These are phyloP conservation scores for Neolamprologus longior DNA, from an alignment of 2,113 vertebrate species.

Conservation along the genomic window DNA sequence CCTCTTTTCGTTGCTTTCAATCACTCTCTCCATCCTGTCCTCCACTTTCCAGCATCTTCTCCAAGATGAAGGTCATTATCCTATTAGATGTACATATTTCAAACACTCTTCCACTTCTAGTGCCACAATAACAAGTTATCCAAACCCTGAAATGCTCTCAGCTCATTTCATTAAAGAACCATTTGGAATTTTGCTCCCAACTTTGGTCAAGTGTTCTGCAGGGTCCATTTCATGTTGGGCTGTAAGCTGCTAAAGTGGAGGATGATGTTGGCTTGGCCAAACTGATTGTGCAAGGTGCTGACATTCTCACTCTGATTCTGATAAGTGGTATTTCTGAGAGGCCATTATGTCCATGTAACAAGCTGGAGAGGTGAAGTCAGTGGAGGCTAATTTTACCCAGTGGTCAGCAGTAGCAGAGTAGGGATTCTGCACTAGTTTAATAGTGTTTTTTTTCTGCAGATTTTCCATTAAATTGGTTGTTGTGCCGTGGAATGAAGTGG, in stretches of 20 bases:
- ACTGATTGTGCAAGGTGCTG: slow-evolving; percentile 3
- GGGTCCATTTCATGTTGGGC: neutral
- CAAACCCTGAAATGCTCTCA: neutral
- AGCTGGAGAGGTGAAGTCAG: neutral
- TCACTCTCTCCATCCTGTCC: neutral
- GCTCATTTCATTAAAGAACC: slow-evolving; percentile 36
- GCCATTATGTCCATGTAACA: neutral
- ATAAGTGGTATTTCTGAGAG: neutral
- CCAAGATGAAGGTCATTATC: slow-evolving; percentile 11
- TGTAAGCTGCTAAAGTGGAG: neutral
- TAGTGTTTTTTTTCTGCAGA: neutral
- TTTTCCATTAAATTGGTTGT: neutral
- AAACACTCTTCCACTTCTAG: neutral
- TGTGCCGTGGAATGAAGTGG: neutral
- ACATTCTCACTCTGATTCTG: neutral
- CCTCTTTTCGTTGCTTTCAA: neutral
- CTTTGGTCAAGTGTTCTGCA: slow-evolving; percentile 3
- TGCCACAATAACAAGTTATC: neutral
- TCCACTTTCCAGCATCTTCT: neutral
- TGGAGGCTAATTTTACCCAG: neutral
- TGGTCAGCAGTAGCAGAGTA: neutral
- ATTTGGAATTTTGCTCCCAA: slow-evolving; percentile 18
- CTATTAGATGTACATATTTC: neutral
- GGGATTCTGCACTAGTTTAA: neutral
- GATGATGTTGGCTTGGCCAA: neutral